phyloP scores from a whole-genome alignment of 2,113 vertebrate species.

The Lagopus leucura region DNA sequence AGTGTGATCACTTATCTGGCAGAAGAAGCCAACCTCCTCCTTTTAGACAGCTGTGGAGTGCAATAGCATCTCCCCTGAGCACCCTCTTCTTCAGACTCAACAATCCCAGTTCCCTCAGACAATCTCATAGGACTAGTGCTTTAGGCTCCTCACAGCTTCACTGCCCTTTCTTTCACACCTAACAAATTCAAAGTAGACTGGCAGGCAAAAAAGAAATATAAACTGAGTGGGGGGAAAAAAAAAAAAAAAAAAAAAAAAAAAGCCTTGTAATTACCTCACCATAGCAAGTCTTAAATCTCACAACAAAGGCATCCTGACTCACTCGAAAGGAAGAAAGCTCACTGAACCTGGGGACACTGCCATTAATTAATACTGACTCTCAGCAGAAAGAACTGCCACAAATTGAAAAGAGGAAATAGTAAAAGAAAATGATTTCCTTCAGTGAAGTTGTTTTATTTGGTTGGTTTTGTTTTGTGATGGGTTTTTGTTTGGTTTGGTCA shows the following conservation, averaged over 20 bases:
- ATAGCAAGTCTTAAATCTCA: neutral
- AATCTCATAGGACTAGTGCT: no score
- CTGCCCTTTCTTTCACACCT: neutral
- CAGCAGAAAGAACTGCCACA: neutral
- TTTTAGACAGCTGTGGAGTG: no score
- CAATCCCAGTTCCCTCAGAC: no score
- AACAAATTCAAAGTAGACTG: neutral
- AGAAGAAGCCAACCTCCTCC: no score
- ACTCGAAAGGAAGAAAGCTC: neutral
- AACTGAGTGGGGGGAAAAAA: no score
- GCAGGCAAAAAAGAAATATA: no score
- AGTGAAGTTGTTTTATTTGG: neutral
- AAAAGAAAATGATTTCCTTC: neutral
- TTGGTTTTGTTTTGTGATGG: neutral
- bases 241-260: neutral
- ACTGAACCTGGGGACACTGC: neutral
- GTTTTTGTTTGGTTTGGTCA: neutral
- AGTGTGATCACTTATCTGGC: no score
- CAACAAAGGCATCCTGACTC: neutral
- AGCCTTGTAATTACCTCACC: neutral
- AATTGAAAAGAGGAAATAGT: neutral
- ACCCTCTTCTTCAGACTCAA: no score
- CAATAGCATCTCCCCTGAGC: no score
- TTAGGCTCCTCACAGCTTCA: no score
- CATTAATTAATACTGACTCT: neutral